phyloP scores from a whole-genome alignment of 1,140 invertebrate genomes.

The Bombus breviceps region DNA sequence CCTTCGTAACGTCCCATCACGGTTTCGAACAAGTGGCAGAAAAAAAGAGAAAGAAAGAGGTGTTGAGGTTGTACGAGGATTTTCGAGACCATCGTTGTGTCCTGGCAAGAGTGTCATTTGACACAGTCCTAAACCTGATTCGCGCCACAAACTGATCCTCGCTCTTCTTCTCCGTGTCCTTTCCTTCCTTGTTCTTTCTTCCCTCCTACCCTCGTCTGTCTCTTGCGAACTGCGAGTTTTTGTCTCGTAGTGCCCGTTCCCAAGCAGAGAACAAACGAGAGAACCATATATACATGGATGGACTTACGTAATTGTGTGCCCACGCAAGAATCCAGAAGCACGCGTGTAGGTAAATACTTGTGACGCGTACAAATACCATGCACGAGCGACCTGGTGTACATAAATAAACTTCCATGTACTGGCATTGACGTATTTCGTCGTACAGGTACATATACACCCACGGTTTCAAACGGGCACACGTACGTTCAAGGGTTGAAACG shows the following conservation, averaged over 20 bases:
- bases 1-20: constrained; percentile 43
- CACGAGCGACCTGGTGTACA: not conserved
- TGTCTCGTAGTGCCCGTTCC: constrained; percentile 61
- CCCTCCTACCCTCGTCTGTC: constrained; percentile 11
- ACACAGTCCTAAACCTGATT: constrained; percentile 81
- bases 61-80: constrained; percentile 46
- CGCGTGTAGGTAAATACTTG: too few relatives aligned
- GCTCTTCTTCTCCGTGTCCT: constrained; percentile 59
- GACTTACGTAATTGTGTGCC: not conserved
- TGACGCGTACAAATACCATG: not conserved
- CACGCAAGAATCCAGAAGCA: constrained; percentile 16
- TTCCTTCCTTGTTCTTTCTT: constrained; percentile 7
- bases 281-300: constrained; percentile 31
- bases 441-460: not conserved
- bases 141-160: constrained; percentile 71
- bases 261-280: constrained; percentile 66
- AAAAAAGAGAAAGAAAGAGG: constrained; percentile 7
- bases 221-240: constrained; percentile 49
- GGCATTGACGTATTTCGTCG: not conserved
- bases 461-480: constrained; percentile 38
- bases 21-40: constrained; percentile 16
- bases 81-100: constrained; percentile 49
- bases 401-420: constrained; percentile 19
- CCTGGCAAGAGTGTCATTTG: constrained; percentile 75
- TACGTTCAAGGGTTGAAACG: constrained; percentile 5